These are phyloP conservation scores for Tapera naevia DNA, from an alignment of 2,797 vertebrate genomes.

Conservation along the genomic window DNA sequence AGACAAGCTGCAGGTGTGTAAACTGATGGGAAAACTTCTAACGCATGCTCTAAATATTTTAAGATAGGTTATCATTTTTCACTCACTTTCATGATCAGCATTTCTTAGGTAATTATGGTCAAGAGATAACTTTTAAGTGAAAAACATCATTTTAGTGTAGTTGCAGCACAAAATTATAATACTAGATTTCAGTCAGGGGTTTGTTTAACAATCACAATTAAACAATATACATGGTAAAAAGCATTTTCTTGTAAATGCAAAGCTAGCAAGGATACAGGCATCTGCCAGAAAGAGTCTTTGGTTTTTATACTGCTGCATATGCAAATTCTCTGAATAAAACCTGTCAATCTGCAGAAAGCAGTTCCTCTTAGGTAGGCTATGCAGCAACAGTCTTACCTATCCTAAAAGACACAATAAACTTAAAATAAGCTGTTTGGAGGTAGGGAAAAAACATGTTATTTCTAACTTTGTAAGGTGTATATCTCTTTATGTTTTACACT, in stretches of 20 bases:
- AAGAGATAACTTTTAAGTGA: neutral
- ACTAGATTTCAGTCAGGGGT: neutral
- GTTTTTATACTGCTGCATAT: neutral
- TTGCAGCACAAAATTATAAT: neutral
- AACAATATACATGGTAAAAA: neutral
- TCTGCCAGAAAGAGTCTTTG: neutral
- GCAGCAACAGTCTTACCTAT: neutral
- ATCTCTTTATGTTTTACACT: neutral
- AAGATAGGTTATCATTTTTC: neutral
- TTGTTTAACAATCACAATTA: neutral
- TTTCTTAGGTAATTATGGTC: neutral
- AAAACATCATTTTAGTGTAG: neutral
- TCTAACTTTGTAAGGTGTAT: neutral
- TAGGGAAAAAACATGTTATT: neutral
- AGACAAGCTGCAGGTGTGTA: neutral
- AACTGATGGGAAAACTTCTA: neutral
- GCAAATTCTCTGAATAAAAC: neutral
- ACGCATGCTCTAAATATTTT: neutral
- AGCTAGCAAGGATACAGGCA: neutral
- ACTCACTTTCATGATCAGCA: neutral
- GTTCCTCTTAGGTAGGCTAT: neutral
- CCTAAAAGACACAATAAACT: neutral
- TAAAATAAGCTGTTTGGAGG: neutral
- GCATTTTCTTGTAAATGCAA: neutral
- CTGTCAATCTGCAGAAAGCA: neutral